Evolutionary conservation across 92 coral and sea anemone genomes (phyloP), one percentile per base, ranked within the genome.

Genomic region (Porites lobata): DNA sequence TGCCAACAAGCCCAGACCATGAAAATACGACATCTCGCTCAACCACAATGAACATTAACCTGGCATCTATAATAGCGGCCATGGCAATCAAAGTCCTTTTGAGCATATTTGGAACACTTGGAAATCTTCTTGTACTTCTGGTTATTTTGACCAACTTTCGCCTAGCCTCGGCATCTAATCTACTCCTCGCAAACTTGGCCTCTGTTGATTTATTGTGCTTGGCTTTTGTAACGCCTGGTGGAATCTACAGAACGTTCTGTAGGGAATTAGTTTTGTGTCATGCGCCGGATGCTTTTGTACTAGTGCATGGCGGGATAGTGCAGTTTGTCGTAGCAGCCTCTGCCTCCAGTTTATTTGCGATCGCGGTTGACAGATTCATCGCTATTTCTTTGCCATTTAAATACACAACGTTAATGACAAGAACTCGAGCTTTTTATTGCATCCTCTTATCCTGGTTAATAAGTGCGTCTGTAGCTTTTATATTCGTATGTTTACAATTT

Each of bases 261-360:
- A 8, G 0, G 22, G 57, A 53, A 47, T 2, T 69, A 38, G 59
- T 43, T 6, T 82, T 57, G 9, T 82, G 78, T 43, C 56, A 69
- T 3, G 77, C 58, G n/a, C 20, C 86, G 4, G 78, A 70, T 9
- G 26, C 20, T 1, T 70, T 71, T 52, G 77, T 57, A 11, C 18
- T 29, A 6, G 50, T 43, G 1, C 38, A 70, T 54, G 59, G 77
- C 3, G 76, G 56, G 32, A 73, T 82, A 26, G 57, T 9, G 18
- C 86, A 82, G 86, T 82, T 82, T 22, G 69, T 82, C 32, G 86
- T 71, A 1, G 43, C 86, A 32, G 86, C 86, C 11, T 52, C 86
- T 2, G 86, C 58, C 57, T 82, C 86, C 24, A 82, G 77, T 57
- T 82, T 82, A 70, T 69, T 82, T 32, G 21, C 56, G 8, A 82